Evolutionary conservation across 2,888 invertebrate genomes (phyloP), one percentile per base, ranked within the genome.

Genomic region (Caenorhabditis panamensis): DNA sequence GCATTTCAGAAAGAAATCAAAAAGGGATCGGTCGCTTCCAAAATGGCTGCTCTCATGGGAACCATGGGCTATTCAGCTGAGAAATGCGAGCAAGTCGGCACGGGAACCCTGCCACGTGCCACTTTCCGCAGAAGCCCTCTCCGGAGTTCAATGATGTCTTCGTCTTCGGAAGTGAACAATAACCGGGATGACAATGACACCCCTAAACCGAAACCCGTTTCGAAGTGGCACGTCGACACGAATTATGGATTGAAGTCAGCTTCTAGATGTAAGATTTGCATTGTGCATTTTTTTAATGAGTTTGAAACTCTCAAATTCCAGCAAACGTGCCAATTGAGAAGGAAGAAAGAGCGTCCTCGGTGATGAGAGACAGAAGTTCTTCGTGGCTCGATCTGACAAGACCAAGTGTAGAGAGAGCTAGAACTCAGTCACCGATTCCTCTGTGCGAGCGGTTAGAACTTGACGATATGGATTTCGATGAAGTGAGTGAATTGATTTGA

Each of bases 171-270:
- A 80, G 83, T 85, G n/a, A 85, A 85, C 54, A 83, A 83, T 64
- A 85, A 85, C 56, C 61, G 54, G n/a, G 58, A 72, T 11, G 73
- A 77, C 13, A 54, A 76, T 18, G 82, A 78, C 24, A 64, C 67
- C 16, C 76, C 71, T 31, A 83, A 79, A 56, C 82, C 82, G 47
- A 85, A 83, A 51, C 81, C 84, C 44, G 82, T 82, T 11, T 85
- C 85, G 9, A 85, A 85, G 53, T 85, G 85, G 85, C 83, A 82
- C 41, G 85, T 85, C 6, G 83, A 85, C 56, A 81, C 81, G 13
- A 82, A 71, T 53, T 76, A 79, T 37, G 82, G 82, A 22, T 59
- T 82, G 59, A 79, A 71, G 47, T 71, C 68, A 1, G 82, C 82
- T 0, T 75, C 79, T 0, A 69, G 80, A 71, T 79, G 71, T 79